Percentiles rank a stretch among this genome's conserved stretches.
These are phyloP conservation scores for Alentia gelatinosa DNA, from an alignment of 2,888 invertebrate genomes.

Conservation along the genomic window DNA sequence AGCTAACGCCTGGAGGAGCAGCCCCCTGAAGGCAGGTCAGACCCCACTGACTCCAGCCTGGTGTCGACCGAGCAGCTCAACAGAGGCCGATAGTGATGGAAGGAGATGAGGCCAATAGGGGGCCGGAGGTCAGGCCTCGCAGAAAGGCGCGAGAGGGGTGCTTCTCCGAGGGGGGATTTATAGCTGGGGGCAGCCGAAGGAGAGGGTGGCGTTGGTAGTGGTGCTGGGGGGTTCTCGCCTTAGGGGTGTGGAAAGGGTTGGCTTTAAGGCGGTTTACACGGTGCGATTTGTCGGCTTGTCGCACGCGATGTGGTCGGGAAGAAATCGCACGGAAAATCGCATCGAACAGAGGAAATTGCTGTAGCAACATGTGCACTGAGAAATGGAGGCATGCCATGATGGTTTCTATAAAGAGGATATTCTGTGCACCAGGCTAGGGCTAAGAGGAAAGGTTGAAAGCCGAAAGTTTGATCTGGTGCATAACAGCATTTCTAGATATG, in stretches of 20 bases:
- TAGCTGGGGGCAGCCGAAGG: background rate
- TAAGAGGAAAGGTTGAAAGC: no score
- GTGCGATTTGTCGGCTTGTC: background rate
- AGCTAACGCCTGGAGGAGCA: background rate
- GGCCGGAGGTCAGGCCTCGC: background rate
- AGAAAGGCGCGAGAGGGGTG: background rate
- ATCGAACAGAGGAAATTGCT: background rate
- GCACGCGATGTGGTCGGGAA: background rate
- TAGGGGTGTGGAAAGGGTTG: background rate
- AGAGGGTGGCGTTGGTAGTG: background rate
- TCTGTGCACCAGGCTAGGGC: no score
- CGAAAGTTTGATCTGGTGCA: no score
- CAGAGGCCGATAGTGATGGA: background rate
- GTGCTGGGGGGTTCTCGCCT: background rate
- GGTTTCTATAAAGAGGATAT: no score
- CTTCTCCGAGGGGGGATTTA: background rate
- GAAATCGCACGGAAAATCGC: constrained; percentile 1
- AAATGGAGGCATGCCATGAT: no score
- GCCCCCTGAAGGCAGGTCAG: background rate
- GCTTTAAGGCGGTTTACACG: background rate
- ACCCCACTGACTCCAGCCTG: background rate
- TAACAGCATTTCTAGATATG: no score
- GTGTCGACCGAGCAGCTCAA: background rate
- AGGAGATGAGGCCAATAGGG: background rate
- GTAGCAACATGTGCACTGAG: background rate